Conservation (phyloP, 2,888 invertebrate genomes). For the Nephrotoma guestfalica region DNA sequence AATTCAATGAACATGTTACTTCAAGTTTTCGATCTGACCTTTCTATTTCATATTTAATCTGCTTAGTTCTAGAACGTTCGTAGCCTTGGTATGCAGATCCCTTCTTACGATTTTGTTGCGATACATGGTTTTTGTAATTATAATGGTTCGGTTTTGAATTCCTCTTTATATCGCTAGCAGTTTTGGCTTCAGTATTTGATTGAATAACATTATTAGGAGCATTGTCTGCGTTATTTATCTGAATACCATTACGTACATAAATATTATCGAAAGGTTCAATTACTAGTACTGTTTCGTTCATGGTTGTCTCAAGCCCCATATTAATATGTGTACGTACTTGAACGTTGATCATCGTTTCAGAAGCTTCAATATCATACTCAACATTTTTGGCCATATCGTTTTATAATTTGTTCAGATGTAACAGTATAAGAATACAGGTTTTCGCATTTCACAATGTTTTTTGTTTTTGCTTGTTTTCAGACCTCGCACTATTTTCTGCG, state of each 20-base stretch:
- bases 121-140: background rate
- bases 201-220: too few species aligned
- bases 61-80: background rate
- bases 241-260: too few species aligned
- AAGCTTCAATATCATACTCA: background rate
- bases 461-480: too few species aligned
- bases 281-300: background rate
- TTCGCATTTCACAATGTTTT: too few species aligned
- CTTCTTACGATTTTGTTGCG: background rate
- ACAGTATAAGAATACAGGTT: too few species aligned
- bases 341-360: background rate
- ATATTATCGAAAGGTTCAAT: background rate
- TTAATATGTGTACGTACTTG: background rate
- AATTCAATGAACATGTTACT: background rate
- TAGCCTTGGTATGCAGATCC: background rate
- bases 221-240: too few species aligned
- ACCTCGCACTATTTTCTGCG: too few species aligned
- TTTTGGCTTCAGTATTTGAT: too few species aligned
- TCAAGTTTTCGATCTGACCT: background rate
- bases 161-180: too few species aligned
- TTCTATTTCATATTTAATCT: background rate
- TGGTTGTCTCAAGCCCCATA: background rate
- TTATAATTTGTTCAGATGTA: background rate
- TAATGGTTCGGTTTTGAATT: too few species aligned
- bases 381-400: background rate